phyloP scores from a whole-genome alignment of 2,113 vertebrate species.

The Calypte anna region DNA sequence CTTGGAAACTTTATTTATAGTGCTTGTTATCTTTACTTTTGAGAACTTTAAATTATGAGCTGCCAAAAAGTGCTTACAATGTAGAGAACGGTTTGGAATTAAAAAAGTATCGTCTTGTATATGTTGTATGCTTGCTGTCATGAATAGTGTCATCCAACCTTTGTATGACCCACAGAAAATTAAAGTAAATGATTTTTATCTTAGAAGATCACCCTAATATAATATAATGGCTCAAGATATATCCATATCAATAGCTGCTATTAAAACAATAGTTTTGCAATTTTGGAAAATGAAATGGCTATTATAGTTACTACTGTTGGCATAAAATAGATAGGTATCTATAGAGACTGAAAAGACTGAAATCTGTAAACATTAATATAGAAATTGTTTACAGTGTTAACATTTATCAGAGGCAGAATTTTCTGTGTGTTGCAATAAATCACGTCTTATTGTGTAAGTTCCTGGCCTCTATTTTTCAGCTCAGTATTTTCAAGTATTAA shows the following conservation, averaged over 20 bases:
- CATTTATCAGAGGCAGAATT: conserved; percentile 23
- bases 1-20: background rate
- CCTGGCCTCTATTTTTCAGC: background rate
- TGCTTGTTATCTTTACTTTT: background rate
- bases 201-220: background rate
- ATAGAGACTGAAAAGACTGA: background rate
- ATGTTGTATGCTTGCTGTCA: background rate
- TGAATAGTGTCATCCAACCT: background rate
- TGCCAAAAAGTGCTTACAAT: background rate
- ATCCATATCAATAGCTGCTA: background rate
- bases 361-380: conserved; percentile 17
- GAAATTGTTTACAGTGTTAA: conserved; percentile 18
- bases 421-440: conserved; percentile 10
- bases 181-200: background rate
- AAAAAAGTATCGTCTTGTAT: background rate
- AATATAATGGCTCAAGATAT: background rate
- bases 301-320: background rate
- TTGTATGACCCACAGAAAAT: background rate
- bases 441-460: background rate
- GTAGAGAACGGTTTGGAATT: background rate
- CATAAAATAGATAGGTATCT: background rate
- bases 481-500: background rate
- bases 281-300: background rate
- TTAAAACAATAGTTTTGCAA: background rate
- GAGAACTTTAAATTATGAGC: background rate